These are phyloP conservation scores for Dendrolimus pini DNA, from an alignment of 2,888 invertebrate species.

Conservation along the genomic window DNA sequence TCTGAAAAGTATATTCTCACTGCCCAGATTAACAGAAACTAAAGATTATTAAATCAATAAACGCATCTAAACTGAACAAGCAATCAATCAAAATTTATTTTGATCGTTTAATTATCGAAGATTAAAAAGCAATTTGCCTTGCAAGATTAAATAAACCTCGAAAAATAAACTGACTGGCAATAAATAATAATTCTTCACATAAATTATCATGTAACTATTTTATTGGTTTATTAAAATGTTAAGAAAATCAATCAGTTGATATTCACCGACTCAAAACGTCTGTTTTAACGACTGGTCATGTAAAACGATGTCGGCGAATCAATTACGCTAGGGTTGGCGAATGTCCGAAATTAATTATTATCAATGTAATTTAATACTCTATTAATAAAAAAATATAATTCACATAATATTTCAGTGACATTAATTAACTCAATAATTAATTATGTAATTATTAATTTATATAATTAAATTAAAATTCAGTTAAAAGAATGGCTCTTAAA, in stretches of 20 bases:
- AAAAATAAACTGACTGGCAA: background rate
- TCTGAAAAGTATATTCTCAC: too few species aligned
- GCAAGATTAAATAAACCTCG: background rate
- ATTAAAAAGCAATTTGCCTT: background rate
- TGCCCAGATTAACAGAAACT: too few species aligned
- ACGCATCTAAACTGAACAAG: too few species aligned
- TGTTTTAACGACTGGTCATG: constrained; percentile 16
- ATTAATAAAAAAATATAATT: too few species aligned
- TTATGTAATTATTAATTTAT: too few species aligned
- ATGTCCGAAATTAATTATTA: too few species aligned
- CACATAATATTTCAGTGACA: too few species aligned
- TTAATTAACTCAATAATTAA: too few species aligned
- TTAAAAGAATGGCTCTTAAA: too few species aligned
- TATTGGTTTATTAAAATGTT: constrained; percentile 14
- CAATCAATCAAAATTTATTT: background rate
- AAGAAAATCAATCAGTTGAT: constrained; percentile 14
- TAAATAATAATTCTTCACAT: background rate
- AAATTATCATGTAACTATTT: background rate
- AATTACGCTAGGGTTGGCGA: background rate
- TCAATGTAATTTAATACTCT: constrained; percentile 15
- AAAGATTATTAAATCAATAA: too few species aligned
- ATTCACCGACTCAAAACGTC: constrained; percentile 11
- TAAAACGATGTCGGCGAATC: constrained; percentile 31
- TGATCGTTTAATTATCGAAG: background rate
- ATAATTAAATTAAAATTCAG: too few species aligned